Evolutionary conservation across 2,113 vertebrate species (phyloP).

Genomic region (Tetrao urogallus): DNA sequence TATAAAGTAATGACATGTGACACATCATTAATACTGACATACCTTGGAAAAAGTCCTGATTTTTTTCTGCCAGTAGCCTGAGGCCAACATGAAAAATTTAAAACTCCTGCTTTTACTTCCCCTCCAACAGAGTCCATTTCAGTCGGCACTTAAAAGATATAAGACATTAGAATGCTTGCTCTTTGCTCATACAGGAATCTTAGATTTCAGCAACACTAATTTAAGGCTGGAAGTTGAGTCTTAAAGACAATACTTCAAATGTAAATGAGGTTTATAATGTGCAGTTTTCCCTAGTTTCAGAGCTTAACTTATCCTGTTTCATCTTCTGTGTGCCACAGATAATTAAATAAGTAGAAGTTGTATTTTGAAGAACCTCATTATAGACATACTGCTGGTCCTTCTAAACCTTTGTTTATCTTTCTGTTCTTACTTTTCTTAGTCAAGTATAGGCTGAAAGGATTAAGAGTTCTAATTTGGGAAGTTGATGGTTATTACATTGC

Average conservation of each 20-base stretch:
- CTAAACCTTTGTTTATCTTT: background rate
- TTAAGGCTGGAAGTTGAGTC: background rate
- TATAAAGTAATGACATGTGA: conserved; percentile 58
- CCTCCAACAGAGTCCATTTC: conserved; percentile 4
- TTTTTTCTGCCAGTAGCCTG: conserved; percentile 43
- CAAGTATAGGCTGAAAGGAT: background rate
- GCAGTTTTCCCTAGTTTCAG: background rate
- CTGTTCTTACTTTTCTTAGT: background rate
- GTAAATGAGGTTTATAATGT: background rate
- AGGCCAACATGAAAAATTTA: conserved; percentile 30
- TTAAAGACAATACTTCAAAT: background rate
- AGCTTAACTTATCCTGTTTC: background rate
- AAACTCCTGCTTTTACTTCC: background rate
- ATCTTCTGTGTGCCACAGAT: background rate
- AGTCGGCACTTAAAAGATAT: conserved; percentile 12
- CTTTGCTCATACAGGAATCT: background rate
- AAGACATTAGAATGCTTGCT: background rate
- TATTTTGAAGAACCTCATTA: background rate
- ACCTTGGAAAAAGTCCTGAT: conserved; percentile 21
- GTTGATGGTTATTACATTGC: background rate
- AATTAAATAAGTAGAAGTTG: background rate
- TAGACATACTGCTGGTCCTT: background rate
- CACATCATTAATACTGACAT: conserved; percentile 1
- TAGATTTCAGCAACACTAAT: background rate
- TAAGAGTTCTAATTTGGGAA: conserved; percentile 6